A percentile compares a stretch with the other conserved stretches of the same genome.
Conservation (phyloP, 2,797 vertebrate genomes). For the Babyrousa celebensis region DNA sequence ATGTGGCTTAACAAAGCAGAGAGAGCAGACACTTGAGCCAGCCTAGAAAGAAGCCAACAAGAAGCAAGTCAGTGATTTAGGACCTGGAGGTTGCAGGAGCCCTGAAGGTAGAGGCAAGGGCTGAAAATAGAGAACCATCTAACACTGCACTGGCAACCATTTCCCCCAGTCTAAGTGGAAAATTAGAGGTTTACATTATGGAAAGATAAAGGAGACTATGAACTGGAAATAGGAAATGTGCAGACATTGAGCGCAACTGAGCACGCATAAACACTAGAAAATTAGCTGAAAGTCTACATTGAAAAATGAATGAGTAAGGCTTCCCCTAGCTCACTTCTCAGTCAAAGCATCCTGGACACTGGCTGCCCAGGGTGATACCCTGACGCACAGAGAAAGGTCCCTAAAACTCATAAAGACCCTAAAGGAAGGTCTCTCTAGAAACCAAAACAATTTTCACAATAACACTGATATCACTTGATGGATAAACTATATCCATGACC, state of each 20-base stretch:
- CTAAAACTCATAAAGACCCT: too few species aligned
- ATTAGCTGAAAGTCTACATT: neutral
- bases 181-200: neutral
- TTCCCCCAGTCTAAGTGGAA: neutral
- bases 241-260: neutral
- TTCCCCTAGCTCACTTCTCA: neutral
- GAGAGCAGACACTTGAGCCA: neutral
- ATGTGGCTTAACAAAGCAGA: neutral
- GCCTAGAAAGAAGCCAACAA: neutral
- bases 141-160: neutral
- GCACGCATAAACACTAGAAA: neutral
- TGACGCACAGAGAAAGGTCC: neutral
- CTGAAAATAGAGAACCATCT: neutral
- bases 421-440: neutral
- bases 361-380: neutral
- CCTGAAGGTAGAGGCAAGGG: neutral
- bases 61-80: neutral
- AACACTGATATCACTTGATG: neutral
- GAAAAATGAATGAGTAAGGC: neutral
- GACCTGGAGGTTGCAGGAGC: neutral
- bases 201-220: neutral
- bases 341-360: neutral
- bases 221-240: neutral
- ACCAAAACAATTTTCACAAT: neutral
- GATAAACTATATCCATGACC: neutral